Conservation (phyloP, 2,888 invertebrate genomes). For the Eupithecia insigniata region DNA sequence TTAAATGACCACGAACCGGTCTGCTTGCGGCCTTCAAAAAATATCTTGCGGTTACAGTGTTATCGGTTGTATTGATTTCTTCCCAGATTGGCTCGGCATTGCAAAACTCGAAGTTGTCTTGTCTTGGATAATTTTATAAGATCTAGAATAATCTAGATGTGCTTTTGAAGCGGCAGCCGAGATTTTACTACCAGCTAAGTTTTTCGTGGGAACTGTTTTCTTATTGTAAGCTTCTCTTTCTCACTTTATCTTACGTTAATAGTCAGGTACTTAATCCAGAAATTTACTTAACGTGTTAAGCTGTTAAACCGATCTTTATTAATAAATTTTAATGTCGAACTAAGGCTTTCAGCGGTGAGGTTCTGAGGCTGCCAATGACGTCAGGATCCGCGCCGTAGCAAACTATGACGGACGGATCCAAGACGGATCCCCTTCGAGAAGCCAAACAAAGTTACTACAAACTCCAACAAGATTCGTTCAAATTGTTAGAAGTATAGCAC, state of each 20-base stretch:
- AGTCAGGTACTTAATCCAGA: no score
- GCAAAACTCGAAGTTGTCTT: conserved; percentile 17
- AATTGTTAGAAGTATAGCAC: conserved; percentile 15
- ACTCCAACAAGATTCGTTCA: background rate
- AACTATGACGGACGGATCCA: no score
- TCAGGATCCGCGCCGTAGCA: background rate
- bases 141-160: background rate
- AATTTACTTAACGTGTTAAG: background rate
- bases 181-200: background rate
- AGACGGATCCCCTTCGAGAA: background rate
- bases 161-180: background rate
- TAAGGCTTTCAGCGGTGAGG: background rate
- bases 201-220: background rate
- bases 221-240: background rate
- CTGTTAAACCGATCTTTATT: background rate
- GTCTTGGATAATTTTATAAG: conserved; percentile 11
- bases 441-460: background rate
- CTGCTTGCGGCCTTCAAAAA: conserved; percentile 20
- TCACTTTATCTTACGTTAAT: background rate
- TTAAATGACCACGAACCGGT: conserved; percentile 30
- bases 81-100: conserved; percentile 25
- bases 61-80: conserved; percentile 33
- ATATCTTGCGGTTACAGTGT: conserved; percentile 33
- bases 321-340: background rate
- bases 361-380: background rate